Conservation (phyloP, 2,797 vertebrate species). For the Takifugu ocellatus region DNA sequence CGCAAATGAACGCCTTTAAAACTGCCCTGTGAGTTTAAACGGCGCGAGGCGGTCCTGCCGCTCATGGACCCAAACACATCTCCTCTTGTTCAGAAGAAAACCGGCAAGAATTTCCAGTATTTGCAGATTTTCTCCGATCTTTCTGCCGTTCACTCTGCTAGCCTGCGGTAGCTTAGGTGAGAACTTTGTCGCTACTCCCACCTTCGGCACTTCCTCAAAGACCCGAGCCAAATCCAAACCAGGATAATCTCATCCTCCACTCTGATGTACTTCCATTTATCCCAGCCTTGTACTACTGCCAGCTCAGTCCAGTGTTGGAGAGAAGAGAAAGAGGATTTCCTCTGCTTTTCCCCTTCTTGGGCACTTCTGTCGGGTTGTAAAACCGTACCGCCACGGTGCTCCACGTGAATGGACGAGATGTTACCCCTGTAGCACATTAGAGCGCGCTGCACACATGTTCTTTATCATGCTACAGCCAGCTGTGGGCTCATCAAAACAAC, state of each 20-base stretch:
- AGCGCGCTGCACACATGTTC: constrained; percentile 45
- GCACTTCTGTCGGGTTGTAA: constrained; percentile 68
- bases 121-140: constrained; percentile 39
- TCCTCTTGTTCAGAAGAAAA: background rate
- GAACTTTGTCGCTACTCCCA: constrained; percentile 61
- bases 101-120: constrained; percentile 16
- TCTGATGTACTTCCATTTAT: constrained; percentile 75
- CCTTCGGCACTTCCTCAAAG: constrained; percentile 70
- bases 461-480: constrained; percentile 51
- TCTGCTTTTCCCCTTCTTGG: constrained; percentile 56
- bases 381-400: constrained; percentile 47
- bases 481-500: constrained; percentile 23
- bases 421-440: constrained; percentile 43
- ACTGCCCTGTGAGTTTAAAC: background rate
- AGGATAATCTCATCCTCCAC: constrained; percentile 71
- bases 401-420: constrained; percentile 45
- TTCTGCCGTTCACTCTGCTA: constrained; percentile 23
- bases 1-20: constrained; percentile 32
- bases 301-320: constrained; percentile 66
- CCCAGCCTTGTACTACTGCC: constrained; percentile 67
- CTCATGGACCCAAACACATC: background rate
- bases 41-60: background rate
- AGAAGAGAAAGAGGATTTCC: constrained; percentile 69
- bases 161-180: constrained; percentile 57
- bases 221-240: constrained; percentile 68